phyloP scores from a whole-genome alignment of 2,888 invertebrate genomes.

The Eilema sororculum region DNA sequence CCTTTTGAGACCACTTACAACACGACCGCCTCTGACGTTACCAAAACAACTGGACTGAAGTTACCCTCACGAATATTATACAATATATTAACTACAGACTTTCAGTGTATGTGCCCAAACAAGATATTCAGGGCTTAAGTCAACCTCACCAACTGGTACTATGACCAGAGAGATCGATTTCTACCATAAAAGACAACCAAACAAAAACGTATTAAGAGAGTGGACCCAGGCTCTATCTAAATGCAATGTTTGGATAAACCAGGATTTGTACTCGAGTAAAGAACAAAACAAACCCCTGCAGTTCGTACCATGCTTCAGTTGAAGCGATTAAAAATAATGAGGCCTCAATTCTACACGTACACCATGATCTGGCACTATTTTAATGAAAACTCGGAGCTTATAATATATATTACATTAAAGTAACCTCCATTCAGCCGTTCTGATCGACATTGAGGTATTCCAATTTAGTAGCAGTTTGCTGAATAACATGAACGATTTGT shows the following conservation, averaged over 20 bases:
- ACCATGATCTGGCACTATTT: neutral
- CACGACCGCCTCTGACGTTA: neutral
- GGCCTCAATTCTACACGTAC: neutral
- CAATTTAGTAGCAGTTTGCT: constrained; percentile 42
- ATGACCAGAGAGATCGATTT: too few relatives aligned
- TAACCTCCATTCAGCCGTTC: constrained; percentile 39
- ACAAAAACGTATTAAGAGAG: too few relatives aligned
- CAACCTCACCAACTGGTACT: too few relatives aligned
- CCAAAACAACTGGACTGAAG: neutral
- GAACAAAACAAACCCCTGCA: neutral
- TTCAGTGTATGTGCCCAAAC: neutral
- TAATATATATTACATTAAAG: constrained; percentile 46
- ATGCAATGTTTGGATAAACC: too few relatives aligned
- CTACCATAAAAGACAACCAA: too few relatives aligned
- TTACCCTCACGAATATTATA: neutral
- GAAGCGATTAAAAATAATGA: neutral
- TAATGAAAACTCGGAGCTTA: neutral
- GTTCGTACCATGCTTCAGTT: neutral
- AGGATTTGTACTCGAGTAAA: neutral
- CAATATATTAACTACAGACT: neutral
- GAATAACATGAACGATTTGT: constrained; percentile 38
- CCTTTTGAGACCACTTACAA: neutral
- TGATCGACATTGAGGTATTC: constrained; percentile 44
- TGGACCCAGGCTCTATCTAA: too few relatives aligned
- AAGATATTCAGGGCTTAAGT: too few relatives aligned